Evolutionary conservation across 2,797 vertebrate genomes (phyloP).

Genomic region (Geotrypetes seraphini): DNA sequence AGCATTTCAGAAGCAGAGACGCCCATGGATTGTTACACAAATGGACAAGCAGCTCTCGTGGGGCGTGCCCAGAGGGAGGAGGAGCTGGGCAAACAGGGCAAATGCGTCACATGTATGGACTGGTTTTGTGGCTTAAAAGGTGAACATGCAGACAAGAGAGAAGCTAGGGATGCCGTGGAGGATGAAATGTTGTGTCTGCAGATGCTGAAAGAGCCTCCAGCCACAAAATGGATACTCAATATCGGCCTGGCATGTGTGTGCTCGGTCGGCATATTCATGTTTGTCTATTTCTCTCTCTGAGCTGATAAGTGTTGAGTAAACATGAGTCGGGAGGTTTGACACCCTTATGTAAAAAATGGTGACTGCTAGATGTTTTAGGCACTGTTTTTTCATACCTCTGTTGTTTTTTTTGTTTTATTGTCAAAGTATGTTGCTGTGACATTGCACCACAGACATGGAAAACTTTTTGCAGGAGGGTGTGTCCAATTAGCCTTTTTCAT

Average conservation of each 20-base stretch:
- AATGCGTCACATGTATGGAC: slow-evolving; percentile 59
- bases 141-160: slow-evolving; percentile 42
- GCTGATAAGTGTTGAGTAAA: too few relatives aligned
- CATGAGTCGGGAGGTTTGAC: too few relatives aligned
- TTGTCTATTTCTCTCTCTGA: slow-evolving; percentile 94
- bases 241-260: slow-evolving; percentile 73
- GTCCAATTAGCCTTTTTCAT: too few relatives aligned
- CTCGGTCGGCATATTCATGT: slow-evolving; percentile 86
- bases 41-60: slow-evolving; percentile 58
- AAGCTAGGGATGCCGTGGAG: slow-evolving; percentile 52
- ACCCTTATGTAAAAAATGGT: too few relatives aligned
- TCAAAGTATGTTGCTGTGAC: too few relatives aligned
- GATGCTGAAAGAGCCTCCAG: slow-evolving; percentile 83
- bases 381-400: too few relatives aligned
- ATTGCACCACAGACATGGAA: too few relatives aligned
- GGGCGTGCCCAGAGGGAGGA: slow-evolving; percentile 49
- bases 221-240: slow-evolving; percentile 77
- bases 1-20: slow-evolving; percentile 71
- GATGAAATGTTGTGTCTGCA: slow-evolving; percentile 63
- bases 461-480: too few relatives aligned
- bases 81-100: slow-evolving; percentile 22
- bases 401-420: too few relatives aligned
- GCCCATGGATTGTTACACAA: slow-evolving; percentile 67
- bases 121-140: slow-evolving; percentile 82
- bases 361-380: slow-evolving; percentile 48